phyloP scores from a whole-genome alignment of 2,797 vertebrate genomes.

The Apogon hyalosoma region DNA sequence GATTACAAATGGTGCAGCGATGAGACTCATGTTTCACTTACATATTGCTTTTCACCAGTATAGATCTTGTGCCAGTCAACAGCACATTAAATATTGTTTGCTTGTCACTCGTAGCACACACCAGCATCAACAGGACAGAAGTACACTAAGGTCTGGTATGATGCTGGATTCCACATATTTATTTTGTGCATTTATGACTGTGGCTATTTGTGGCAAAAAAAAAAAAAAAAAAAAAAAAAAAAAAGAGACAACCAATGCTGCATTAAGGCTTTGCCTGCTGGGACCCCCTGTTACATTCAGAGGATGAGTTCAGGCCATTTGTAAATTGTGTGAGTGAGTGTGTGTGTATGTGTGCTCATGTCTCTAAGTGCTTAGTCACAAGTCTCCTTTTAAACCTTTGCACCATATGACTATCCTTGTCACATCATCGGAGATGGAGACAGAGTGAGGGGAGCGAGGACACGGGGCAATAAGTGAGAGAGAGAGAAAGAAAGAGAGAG shows the following conservation, averaged over 20 bases:
- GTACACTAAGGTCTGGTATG: too few relatives aligned
- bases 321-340: slow-evolving; percentile 29
- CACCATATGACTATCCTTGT: slow-evolving; percentile 50
- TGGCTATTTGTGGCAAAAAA: slow-evolving; percentile 36
- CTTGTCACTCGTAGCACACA: too few relatives aligned
- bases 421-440: slow-evolving; percentile 38
- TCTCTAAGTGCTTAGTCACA: slow-evolving; percentile 63
- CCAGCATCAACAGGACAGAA: too few relatives aligned
- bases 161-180: too few relatives aligned
- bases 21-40: too few relatives aligned
- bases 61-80: too few relatives aligned
- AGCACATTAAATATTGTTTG: too few relatives aligned
- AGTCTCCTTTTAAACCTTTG: slow-evolving; percentile 60
- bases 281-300: slow-evolving; percentile 31
- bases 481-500: slow-evolving; percentile 21
- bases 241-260: slow-evolving; percentile 29
- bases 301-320: slow-evolving; percentile 48
- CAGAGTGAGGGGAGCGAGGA: background rate
- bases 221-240: background rate
- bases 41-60: too few relatives aligned
- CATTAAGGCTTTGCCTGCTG: slow-evolving; percentile 35
- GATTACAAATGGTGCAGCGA: too few relatives aligned
- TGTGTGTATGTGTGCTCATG: slow-evolving; percentile 11
- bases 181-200: too few relatives aligned
- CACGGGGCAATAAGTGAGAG: slow-evolving; percentile 6